phyloP scores from a whole-genome alignment of 2,113 vertebrate genomes.

The Heliornis fulica region DNA sequence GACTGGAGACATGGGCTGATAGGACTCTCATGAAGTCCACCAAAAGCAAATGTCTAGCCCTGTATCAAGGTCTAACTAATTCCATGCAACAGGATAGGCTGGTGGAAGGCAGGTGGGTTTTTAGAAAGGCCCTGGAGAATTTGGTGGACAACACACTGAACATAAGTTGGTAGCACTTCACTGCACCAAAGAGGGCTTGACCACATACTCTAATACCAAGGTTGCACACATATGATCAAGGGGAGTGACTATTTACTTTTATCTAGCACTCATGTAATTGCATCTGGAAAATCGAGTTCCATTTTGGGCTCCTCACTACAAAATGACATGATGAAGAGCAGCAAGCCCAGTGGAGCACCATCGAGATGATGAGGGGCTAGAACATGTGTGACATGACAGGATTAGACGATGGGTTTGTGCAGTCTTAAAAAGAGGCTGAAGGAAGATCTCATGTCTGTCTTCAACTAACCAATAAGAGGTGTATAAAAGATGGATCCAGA shows the following conservation, averaged over 20 bases:
- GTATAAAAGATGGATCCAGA: not conserved
- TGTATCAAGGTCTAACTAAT: not conserved
- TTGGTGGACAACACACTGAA: not conserved
- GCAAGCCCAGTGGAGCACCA: not conserved
- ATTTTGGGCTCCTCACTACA: not conserved
- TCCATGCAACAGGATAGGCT: not conserved
- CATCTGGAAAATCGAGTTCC: not conserved
- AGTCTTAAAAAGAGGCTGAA: not conserved
- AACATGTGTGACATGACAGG: not conserved
- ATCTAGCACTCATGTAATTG: not conserved
- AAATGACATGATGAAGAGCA: not conserved
- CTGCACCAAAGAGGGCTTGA: accelerated
- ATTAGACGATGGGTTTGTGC: not conserved
- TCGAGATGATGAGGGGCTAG: not conserved
- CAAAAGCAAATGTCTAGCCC: not conserved
- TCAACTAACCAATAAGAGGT: not conserved
- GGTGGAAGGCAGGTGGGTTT: not conserved
- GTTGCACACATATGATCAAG: not conserved
- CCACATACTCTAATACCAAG: not conserved
- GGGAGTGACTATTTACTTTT: not conserved
- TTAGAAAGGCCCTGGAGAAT: not conserved
- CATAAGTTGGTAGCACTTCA: not conserved
- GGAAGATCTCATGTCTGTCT: not conserved
- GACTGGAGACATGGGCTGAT: not conserved
- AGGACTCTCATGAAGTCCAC: not conserved